Conservation (phyloP, 1,140 invertebrate species). For the Coenobita brevimanus region DNA sequence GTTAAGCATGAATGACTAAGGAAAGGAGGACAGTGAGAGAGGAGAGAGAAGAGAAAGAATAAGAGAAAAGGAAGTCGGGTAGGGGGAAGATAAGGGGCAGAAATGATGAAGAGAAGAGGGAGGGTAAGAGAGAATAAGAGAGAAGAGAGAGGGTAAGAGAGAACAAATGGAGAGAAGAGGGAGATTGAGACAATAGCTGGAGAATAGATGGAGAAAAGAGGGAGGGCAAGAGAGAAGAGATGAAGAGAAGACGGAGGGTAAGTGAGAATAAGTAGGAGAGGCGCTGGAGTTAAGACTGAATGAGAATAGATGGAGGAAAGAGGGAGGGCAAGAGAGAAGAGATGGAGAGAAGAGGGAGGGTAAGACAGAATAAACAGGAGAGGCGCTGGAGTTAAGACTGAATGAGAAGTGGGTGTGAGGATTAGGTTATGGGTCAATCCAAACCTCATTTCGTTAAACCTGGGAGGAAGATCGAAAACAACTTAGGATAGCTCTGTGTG, state of each 20-base stretch:
- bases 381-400: not conserved
- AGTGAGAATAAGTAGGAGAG: too few relatives aligned
- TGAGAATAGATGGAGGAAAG: not conserved
- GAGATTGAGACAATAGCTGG: not conserved
- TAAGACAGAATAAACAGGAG: not conserved
- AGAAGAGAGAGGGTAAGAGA: not conserved
- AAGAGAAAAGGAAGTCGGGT: not conserved
- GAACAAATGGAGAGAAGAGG: not conserved
- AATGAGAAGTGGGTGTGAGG: not conserved
- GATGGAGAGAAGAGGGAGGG: not conserved
- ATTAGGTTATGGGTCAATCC: too few relatives aligned
- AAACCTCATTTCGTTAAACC: too few relatives aligned
- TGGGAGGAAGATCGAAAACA: too few relatives aligned
- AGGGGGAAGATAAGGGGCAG: too few relatives aligned
- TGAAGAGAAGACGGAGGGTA: too few relatives aligned
- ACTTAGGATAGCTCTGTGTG: too few relatives aligned
- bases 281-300: not conserved
- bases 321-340: constrained; percentile 7
- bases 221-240: not conserved
- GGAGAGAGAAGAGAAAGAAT: not conserved
- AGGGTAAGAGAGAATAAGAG: not conserved
- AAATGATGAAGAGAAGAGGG: not conserved
- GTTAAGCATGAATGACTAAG: not conserved
- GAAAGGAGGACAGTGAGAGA: not conserved
- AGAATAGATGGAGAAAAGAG: not conserved